Base-by-base conservation (phyloP, 2,888 invertebrate genomes). In the Ceriagrion tenellum region DNA sequence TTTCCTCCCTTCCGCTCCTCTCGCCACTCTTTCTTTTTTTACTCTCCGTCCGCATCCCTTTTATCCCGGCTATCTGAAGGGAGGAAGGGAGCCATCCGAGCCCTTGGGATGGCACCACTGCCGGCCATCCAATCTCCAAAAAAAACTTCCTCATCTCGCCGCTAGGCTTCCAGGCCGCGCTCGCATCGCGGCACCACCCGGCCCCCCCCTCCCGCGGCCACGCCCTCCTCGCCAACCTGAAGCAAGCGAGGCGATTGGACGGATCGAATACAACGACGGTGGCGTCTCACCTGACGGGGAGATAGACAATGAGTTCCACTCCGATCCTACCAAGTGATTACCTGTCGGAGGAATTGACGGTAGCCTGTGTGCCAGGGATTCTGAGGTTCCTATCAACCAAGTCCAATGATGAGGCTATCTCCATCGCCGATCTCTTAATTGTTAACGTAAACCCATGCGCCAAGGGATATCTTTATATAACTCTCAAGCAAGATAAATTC, bases 71-170 rank as follows among this genome's bases (percentile, higher is more conserved):
- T 47, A 93, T 69, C 93, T 40, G 47, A 35, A 16, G 69, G 93
- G 47, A n/a, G 40, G 69, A 93, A 47, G 93, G 47, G 91, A 91
- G 63, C 40, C 63, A 91, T 59, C 90, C 30, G 30, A 91, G 30
- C 91, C 93, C 93, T 55, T 69, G 93, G 93, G 93, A 93, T 93
- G 40, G 93, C 69, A 69, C 40, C 59, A 8, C 40, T 59, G 93
- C 93, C 47, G 69, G 93, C 93, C 93, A 93, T 93, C 93, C 93
- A 93, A 93, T 93, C 93, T 93, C 93, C 93, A 69, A 69, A 69
- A 93, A 74, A 35, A 81, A 81, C 93, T 63, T 47, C 89, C 55
- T 47, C 47, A 55, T 69, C 69, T 74, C 74, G 40, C 47, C 93
- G 93, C 93, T 93, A 74, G 69, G 20, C 93, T 93, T 26, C 93